Conservation (phyloP, 2,888 invertebrate species). For the Dione juno region DNA sequence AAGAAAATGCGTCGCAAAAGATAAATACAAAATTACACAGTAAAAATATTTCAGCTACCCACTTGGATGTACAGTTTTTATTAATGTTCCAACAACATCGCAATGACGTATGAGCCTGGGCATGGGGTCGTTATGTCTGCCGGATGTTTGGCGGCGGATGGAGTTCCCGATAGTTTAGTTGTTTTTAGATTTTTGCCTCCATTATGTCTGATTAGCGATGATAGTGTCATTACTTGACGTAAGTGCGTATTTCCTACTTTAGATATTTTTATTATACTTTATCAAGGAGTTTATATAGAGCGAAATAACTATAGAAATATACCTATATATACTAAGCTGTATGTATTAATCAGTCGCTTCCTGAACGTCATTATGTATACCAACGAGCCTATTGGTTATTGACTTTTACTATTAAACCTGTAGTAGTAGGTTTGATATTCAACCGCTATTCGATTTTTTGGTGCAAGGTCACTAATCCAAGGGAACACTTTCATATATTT, state of each 20-base stretch:
- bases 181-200: slow-evolving; percentile 42
- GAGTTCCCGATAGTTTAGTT: slow-evolving; percentile 48
- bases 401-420: neutral
- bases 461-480: too few species aligned
- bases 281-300: neutral
- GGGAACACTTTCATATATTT: too few species aligned
- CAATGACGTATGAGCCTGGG: slow-evolving; percentile 25
- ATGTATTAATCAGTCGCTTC: too few species aligned
- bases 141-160: slow-evolving; percentile 56
- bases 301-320: neutral
- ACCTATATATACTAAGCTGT: neutral
- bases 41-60: too few species aligned
- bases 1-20: too few species aligned
- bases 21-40: neutral
- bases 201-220: slow-evolving; percentile 26
- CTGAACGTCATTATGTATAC: too few species aligned
- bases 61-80: neutral
- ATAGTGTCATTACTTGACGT: slow-evolving; percentile 17
- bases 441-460: too few species aligned
- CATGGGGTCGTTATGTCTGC: slow-evolving; percentile 39
- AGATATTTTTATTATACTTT: neutral
- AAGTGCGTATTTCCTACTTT: slow-evolving; percentile 21
- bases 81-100: slow-evolving; percentile 7
- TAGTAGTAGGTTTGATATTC: too few species aligned
- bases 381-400: neutral